Evolutionary conservation across 2,797 vertebrate species (phyloP), one percentile per base, ranked within the genome.

Genomic region (Takifugu ocellatus): DNA sequence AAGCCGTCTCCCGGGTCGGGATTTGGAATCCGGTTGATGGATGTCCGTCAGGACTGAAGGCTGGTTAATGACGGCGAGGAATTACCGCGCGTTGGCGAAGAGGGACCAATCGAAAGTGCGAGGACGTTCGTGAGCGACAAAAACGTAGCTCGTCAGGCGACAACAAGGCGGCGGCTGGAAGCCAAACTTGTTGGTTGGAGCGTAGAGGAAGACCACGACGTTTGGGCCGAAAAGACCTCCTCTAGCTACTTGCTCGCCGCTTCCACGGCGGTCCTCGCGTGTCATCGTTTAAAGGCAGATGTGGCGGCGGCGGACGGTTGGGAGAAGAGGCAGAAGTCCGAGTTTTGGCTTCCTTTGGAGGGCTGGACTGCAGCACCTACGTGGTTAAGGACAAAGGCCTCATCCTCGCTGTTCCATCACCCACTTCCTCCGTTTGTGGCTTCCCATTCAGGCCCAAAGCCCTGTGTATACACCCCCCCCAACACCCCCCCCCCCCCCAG

Each of bases 181-280:
- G 21, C 21, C 21, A 21, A 21, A 21, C 21, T 21, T 21, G 21
- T 21, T 21, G 21, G 21, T 21, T 21, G 21, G 21, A 21, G 21
- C 21, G 1, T 21, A 21, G 21, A 21, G 1, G 21, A 21, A 21
- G 21, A 21, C 21, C 1, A 21, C 21, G 21, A 21, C 89, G 86
- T 91, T 88, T 81, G 63, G 76, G 70, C 62, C 77, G 63, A 77
- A 64, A 61, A 59, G 70, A 85, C 82, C 73, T 72, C 66, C 68
- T 70, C 60, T 71, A 43, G 70, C 75, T 25, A 72, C 59, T 84
- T 71, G 85, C 69, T 85, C 84, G 85, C 65, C 49, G 42, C 59
- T 51, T 69, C 69, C 60, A 49, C 66, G 64, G 66, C 80, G 54
- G 61, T 68, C 63, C 81, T 83, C 72, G 59, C 78, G 68, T 88